Conservation (phyloP, 1,140 invertebrate genomes). For the Trachymyrmex cornetzi region DNA sequence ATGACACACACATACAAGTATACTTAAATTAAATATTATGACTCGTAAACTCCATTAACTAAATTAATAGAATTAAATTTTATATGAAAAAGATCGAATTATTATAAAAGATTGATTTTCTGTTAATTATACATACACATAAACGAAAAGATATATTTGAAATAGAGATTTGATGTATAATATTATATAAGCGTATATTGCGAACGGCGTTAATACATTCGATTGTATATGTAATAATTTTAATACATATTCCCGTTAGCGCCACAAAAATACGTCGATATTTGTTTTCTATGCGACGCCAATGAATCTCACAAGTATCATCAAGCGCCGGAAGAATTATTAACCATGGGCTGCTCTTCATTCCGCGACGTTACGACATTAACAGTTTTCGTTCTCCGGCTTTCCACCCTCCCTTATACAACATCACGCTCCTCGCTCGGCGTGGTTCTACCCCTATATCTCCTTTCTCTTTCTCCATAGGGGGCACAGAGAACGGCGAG, state of each 20-base stretch:
- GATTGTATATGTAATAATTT: constrained; percentile 34
- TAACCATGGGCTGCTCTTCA: constrained; percentile 38
- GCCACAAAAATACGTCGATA: constrained; percentile 12
- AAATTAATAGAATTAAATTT: background rate
- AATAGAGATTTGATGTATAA: background rate
- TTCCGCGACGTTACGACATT: constrained; percentile 65
- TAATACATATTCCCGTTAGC: background rate
- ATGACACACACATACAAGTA: background rate
- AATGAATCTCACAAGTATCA: constrained; percentile 56
- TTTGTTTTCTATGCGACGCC: constrained; percentile 30
- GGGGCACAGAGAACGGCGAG: constrained; percentile 44
- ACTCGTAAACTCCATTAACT: background rate
- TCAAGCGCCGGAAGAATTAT: constrained; percentile 57
- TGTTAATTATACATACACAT: too few relatives aligned
- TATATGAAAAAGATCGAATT: background rate
- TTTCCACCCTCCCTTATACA: constrained; percentile 55
- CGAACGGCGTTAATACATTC: background rate
- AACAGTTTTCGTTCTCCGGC: constrained; percentile 62
- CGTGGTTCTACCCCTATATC: constrained; percentile 34
- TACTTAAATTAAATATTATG: background rate
- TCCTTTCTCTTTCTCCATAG: constrained; percentile 34
- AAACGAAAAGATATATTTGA: background rate
- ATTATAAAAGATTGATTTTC: background rate
- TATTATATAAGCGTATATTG: background rate
- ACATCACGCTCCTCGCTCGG: constrained; percentile 33